Evolutionary conservation across 2,888 invertebrate genomes (phyloP), one percentile per base, ranked within the genome.

Genomic region (Atrina japonica): DNA sequence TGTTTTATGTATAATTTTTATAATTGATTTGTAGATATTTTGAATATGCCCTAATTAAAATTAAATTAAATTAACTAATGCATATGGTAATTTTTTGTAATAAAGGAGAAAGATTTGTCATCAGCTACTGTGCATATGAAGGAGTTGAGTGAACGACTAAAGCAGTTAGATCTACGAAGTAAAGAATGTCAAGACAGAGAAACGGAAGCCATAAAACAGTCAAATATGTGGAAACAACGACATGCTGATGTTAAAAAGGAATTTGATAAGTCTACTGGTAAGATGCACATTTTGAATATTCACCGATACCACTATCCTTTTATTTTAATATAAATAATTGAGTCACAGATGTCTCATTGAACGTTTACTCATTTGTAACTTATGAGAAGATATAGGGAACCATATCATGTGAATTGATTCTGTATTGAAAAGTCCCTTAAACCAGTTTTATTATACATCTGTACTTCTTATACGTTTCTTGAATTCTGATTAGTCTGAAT

Each of bases 201-300:
- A 65, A 66, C 69, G 0, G 85, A 86, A 11, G 78, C 82, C 2
- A 59, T 83, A 41, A 75, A 77, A 52, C 77, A 80, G 47, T 77
- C 74, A 14, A 74, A 76, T 9, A 77, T 82, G 14, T 88, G 88
- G 87, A 86, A 85, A 65, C 75, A 85, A 52, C 85, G 83, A 59
- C 83, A 82, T 70, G 63, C 74, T 9, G 70, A 82, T 9, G 40
- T 68, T 1, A 72, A 76, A 49, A 55, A 78, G 21, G 83, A 84
- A 50, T 50, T 79, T 5, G 84, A 87, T 25, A 66, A 75, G 52
- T 52, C 83, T 5, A 78, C 67, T 65, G 76, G 88, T 88, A 74
- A 68, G 60, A n/a, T 25, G n/a, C n/a, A 16, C 27, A 55, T n/a
- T n/a, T n/a, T n/a, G n/a, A n/a, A n/a, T n/a, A n/a, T n/a, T n/a